Conservation (phyloP, 1,140 invertebrate species). For the Aphaenogaster rudis region DNA sequence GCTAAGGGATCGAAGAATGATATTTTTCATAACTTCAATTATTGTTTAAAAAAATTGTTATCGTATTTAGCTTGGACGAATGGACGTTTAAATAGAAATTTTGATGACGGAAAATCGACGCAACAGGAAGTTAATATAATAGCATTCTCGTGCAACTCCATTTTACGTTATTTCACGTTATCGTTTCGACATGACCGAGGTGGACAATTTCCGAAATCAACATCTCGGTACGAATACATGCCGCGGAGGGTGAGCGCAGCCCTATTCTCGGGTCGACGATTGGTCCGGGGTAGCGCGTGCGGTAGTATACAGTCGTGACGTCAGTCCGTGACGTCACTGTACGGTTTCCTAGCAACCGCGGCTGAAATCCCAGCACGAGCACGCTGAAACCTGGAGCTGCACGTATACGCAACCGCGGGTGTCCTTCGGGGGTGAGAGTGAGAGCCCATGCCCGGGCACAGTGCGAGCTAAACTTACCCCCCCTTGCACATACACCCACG, state of each 20-base stretch:
- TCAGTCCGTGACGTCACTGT: slow-evolving; percentile 77
- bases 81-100: background rate
- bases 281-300: slow-evolving; percentile 36
- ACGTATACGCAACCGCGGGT: slow-evolving; percentile 53
- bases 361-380: slow-evolving; percentile 78
- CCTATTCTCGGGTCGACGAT: slow-evolving; percentile 27
- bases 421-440: slow-evolving; percentile 51
- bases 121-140: slow-evolving; percentile 22
- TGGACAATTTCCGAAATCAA: slow-evolving; percentile 46
- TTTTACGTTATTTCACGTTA: slow-evolving; percentile 13
- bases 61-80: background rate
- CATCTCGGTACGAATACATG: slow-evolving; percentile 13
- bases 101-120: background rate
- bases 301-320: slow-evolving; percentile 69
- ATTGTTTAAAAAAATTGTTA: background rate
- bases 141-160: background rate
- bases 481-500: slow-evolving; percentile 45
- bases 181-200: slow-evolving; percentile 22
- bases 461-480: slow-evolving; percentile 76
- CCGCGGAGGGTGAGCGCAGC: slow-evolving; percentile 19
- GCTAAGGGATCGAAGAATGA: background rate
- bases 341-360: slow-evolving; percentile 74
- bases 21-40: background rate
- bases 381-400: slow-evolving; percentile 60
- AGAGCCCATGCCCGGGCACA: slow-evolving; percentile 73